phyloP scores from a whole-genome alignment of 2,888 invertebrate genomes.

The Torymus aiolomorphi region DNA sequence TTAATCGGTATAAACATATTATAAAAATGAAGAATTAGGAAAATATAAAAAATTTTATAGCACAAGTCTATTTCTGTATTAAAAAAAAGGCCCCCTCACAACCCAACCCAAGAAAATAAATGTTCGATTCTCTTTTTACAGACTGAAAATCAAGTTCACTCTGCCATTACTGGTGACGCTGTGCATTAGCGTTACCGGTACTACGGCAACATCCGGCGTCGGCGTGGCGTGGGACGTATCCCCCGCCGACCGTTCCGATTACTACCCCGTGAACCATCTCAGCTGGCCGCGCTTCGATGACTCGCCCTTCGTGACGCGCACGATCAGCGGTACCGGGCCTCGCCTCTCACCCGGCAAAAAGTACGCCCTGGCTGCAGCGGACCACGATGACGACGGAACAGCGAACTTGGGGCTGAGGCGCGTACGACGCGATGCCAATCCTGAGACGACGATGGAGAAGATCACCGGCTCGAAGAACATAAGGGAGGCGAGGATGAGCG shows the following conservation, averaged over 20 bases:
- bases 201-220: constrained; percentile 33
- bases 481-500: constrained; percentile 66
- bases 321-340: constrained; percentile 65
- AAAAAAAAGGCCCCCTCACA: too few species aligned
- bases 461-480: constrained; percentile 66
- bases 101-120: not conserved
- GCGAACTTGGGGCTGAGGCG: constrained; percentile 49
- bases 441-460: constrained; percentile 65
- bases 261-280: constrained; percentile 61
- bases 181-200: not conserved
- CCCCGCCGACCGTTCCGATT: constrained; percentile 60
- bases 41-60: too few species aligned
- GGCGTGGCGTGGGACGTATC: constrained; percentile 70
- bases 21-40: too few species aligned
- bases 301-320: constrained; percentile 68
- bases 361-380: not conserved
- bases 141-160: constrained; percentile 19
- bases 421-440: constrained; percentile 61
- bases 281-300: constrained; percentile 65
- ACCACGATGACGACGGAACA: not conserved
- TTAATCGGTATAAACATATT: too few species aligned
- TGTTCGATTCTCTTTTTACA: constrained; percentile 1
- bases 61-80: too few species aligned
- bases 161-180: constrained; percentile 8
- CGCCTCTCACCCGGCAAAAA: constrained; percentile 35